A percentile compares a stretch with the other conserved stretches of the same genome.
Conservation (phyloP, 2,888 invertebrate genomes). For the Latheticus oryzae region DNA sequence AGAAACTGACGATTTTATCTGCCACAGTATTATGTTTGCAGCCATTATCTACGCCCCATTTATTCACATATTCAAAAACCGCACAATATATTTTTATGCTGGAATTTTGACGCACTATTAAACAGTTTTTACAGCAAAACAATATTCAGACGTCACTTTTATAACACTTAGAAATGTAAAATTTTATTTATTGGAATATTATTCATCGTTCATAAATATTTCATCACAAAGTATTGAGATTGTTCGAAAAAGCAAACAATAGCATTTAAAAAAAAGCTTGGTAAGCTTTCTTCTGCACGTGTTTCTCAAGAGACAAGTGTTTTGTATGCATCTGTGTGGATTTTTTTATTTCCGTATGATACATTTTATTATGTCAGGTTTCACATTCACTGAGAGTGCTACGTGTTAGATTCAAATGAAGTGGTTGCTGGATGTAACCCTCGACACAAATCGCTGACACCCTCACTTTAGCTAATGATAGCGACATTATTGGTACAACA, state of each 20-base stretch:
- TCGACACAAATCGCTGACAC: constrained; percentile 21
- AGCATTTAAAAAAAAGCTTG: constrained; percentile 1
- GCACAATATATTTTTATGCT: constrained; percentile 3
- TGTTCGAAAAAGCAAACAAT: constrained; percentile 8
- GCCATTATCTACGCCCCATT: constrained; percentile 10
- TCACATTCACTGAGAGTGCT: constrained; percentile 17
- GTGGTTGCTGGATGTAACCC: constrained; percentile 10
- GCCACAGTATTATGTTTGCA: constrained; percentile 5
- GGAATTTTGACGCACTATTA: background rate
- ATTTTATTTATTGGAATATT: too few species aligned
- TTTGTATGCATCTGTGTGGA: constrained; percentile 12
- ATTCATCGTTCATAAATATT: constrained; percentile 6
- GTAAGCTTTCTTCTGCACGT: constrained; percentile 4
- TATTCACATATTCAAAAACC: constrained; percentile 5
- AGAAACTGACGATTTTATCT: constrained; percentile 5
- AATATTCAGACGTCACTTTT: too few species aligned
- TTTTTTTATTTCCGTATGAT: constrained; percentile 7
- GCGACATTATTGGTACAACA: constrained; percentile 18
- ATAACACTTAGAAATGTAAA: too few species aligned
- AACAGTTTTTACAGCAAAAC: background rate
- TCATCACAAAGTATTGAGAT: background rate
- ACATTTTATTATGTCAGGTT: constrained; percentile 15
- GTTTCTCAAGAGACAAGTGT: background rate
- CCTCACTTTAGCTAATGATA: constrained; percentile 18
- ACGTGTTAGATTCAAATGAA: constrained; percentile 26